phyloP scores from a whole-genome alignment of 2,888 invertebrate genomes.

The Enchytraeus crypticus region DNA sequence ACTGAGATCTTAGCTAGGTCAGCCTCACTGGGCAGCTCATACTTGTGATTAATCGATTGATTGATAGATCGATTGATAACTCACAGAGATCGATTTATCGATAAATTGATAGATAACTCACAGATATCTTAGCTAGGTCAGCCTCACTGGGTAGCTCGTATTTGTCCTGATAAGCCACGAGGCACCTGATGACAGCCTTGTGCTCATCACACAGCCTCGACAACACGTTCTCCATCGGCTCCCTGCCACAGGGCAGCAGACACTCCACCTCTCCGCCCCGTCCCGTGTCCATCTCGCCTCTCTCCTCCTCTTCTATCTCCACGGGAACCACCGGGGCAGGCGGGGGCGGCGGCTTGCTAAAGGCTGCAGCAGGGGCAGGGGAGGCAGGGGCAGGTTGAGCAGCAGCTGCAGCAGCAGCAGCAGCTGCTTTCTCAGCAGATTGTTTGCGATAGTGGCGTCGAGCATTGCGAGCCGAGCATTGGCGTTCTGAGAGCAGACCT shows the following conservation, averaged over 20 bases:
- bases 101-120: no score
- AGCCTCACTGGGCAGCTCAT: no score
- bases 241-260: neutral
- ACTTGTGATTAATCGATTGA: no score
- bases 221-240: conserved; percentile 27
- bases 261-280: neutral
- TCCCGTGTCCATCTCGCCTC: no score
- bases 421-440: no score
- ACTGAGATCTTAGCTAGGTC: no score
- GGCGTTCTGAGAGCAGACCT: conserved; percentile 89
- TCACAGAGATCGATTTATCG: no score
- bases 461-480: conserved; percentile 74
- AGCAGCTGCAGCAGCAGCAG: no score
- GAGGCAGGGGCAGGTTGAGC: no score
- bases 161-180: conserved; percentile 91
- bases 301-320: neutral
- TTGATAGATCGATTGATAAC: no score
- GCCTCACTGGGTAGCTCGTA: conserved; percentile 92
- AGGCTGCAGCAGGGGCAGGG: neutral
- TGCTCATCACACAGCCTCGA: conserved; percentile 68
- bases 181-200: conserved; percentile 84
- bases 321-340: neutral
- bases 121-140: conserved; percentile 56
- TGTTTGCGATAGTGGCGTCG: conserved; percentile 49
- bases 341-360: neutral